phyloP scores from a whole-genome alignment of 1,140 invertebrate genomes.

The Drosophila chauvacae region DNA sequence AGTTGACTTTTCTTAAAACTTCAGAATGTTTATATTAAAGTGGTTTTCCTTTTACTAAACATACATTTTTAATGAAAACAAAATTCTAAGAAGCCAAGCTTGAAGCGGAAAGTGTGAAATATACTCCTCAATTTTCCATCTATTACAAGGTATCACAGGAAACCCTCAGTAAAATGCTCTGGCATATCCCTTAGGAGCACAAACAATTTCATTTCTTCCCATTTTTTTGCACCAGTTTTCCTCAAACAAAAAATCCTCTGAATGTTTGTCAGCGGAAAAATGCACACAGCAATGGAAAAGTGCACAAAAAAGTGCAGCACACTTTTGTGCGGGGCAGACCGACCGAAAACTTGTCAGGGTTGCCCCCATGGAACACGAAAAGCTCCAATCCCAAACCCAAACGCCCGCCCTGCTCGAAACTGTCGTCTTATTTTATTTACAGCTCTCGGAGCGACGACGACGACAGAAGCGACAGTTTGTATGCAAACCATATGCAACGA shows the following conservation, averaged over 20 bases:
- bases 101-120: background rate
- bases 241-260: conserved; percentile 41
- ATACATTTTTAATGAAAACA: too few relatives aligned
- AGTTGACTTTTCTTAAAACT: too few relatives aligned
- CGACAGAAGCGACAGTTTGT: conserved; percentile 56
- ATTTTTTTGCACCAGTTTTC: conserved; percentile 49
- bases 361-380: conserved; percentile 54
- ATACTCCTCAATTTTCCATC: background rate
- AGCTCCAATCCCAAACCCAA: conserved; percentile 51
- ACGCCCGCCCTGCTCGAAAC: background rate
- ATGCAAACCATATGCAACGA: conserved; percentile 78
- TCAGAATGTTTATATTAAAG: too few relatives aligned
- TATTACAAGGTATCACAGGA: background rate
- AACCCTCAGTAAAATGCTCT: background rate
- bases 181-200: conserved; percentile 1
- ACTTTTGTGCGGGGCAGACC: conserved; percentile 42
- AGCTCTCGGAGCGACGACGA: conserved; percentile 53
- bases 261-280: conserved; percentile 59
- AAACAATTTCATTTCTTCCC: conserved; percentile 25
- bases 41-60: too few relatives aligned
- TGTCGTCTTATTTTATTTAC: conserved; percentile 67
- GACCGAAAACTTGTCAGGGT: conserved; percentile 36
- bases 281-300: conserved; percentile 54
- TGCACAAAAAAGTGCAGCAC: conserved; percentile 75
- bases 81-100: too few relatives aligned